Percentiles rank a stretch among this genome's conserved stretches.
These are phyloP conservation scores for Cephus pygmeus DNA, from an alignment of 2,888 invertebrate species.

Conservation along the genomic window DNA sequence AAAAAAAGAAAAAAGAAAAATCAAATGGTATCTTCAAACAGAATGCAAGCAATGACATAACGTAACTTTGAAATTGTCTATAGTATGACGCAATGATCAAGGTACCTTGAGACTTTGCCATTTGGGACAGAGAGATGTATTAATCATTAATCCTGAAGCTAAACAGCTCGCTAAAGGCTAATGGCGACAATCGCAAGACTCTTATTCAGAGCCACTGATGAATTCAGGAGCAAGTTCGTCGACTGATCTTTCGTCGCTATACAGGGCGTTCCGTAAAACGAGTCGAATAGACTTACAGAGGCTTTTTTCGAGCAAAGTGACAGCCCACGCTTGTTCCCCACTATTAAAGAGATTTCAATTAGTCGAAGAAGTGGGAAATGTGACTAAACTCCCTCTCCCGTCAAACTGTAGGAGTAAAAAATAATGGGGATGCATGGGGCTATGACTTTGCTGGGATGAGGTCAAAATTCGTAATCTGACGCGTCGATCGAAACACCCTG, in stretches of 20 bases:
- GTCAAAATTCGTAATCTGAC: not conserved
- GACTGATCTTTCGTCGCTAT: not conserved
- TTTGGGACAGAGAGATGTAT: not conserved
- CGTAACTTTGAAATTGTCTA: no score
- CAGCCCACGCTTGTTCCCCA: not conserved
- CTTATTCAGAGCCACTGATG: not conserved
- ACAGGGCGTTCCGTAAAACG: not conserved
- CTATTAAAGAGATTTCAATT: not conserved
- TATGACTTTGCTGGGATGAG: not conserved
- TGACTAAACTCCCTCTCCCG: not conserved
- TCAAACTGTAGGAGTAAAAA: not conserved
- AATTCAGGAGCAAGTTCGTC: not conserved
- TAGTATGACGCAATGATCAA: no score
- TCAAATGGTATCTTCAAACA: not conserved
- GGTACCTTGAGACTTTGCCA: not conserved
- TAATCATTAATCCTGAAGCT: not conserved
- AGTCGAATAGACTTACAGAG: not conserved
- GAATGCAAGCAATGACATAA: not conserved
- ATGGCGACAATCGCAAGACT: not conserved
- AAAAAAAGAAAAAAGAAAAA: no score
- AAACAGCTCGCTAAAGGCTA: not conserved
- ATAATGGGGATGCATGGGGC: not conserved
- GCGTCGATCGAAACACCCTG: not conserved
- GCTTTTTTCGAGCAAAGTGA: not conserved
- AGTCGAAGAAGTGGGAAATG: not conserved